A percentile compares a stretch with the other conserved stretches of the same genome.
Evolutionary conservation across 2,888 invertebrate species (phyloP).

Genomic region (Drosophila kokeensis): DNA sequence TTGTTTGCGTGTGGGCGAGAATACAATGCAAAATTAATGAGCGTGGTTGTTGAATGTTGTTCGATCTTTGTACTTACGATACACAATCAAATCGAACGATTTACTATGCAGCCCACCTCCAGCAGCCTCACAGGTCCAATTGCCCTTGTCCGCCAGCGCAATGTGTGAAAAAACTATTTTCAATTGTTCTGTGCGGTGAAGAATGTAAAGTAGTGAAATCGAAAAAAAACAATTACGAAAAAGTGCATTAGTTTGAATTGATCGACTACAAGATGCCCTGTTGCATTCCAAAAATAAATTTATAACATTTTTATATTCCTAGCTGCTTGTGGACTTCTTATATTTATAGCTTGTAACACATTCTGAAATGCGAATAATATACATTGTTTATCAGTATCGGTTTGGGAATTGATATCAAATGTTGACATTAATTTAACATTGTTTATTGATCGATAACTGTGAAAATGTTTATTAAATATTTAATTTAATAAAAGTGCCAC

Average conservation of each 20-base stretch:
- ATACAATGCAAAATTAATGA: conserved; percentile 76
- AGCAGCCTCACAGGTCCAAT: conserved; percentile 85
- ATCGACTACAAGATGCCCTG: background rate
- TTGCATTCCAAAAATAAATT: background rate
- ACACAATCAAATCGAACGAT: conserved; percentile 84
- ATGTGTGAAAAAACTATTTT: conserved; percentile 86
- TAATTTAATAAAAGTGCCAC: background rate
- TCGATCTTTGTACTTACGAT: conserved; percentile 82
- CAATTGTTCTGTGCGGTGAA: conserved; percentile 79
- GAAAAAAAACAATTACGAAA: conserved; percentile 8
- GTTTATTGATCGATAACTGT: background rate
- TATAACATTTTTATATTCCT: background rate
- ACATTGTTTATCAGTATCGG: background rate
- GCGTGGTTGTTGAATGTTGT: conserved; percentile 16
- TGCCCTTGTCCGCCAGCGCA: conserved; percentile 85
- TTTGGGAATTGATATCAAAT: background rate
- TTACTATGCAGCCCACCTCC: conserved; percentile 74
- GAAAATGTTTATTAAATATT: background rate
- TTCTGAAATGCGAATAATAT: background rate
- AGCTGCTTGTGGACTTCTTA: background rate
- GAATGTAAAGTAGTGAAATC: conserved; percentile 20
- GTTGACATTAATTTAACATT: background rate
- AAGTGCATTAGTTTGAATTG: background rate
- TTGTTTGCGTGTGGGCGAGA: conserved; percentile 11
- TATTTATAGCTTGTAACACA: background rate